phyloP scores from a whole-genome alignment of 2,888 invertebrate genomes.

The Sericinus montela region DNA sequence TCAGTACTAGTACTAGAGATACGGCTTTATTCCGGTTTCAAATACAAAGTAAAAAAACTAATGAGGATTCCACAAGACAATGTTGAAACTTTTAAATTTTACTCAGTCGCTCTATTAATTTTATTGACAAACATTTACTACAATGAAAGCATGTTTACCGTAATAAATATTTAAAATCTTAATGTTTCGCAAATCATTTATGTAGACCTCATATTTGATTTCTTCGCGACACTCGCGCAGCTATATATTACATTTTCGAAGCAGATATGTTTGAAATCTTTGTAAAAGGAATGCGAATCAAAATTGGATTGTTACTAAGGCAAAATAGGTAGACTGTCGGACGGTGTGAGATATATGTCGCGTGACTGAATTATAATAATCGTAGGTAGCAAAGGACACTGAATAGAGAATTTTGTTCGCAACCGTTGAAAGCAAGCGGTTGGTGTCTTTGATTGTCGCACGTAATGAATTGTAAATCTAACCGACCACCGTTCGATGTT shows the following conservation, averaged over 20 bases:
- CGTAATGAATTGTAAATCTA: slow-evolving; percentile 7
- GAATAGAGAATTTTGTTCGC: neutral
- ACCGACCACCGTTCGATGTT: slow-evolving; percentile 51
- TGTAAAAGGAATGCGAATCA: slow-evolving; percentile 40
- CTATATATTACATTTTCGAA: slow-evolving; percentile 40
- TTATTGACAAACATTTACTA: neutral
- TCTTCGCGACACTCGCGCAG: slow-evolving; percentile 50
- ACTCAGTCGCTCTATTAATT: neutral
- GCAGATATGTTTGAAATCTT: slow-evolving; percentile 42
- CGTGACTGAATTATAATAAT: slow-evolving; percentile 7
- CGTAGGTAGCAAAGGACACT: no score
- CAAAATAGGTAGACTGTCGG: slow-evolving; percentile 46
- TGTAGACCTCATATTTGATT: slow-evolving; percentile 55
- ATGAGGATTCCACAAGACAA: no score
- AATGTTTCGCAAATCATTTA: slow-evolving; percentile 32
- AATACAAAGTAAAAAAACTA: no score
- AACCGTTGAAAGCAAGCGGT: neutral
- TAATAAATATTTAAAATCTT: neutral
- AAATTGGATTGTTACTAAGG: slow-evolving; percentile 40
- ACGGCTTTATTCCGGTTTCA: no score
- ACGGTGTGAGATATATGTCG: slow-evolving; percentile 28
- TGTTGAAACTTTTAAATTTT: no score
- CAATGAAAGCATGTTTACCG: neutral
- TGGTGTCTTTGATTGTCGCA: slow-evolving; percentile 7
- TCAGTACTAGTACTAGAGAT: no score